A percentile compares a stretch with the other conserved stretches of the same genome.
Evolutionary conservation across 2,113 vertebrate genomes (phyloP).

Genomic region (Nothocercus julius): DNA sequence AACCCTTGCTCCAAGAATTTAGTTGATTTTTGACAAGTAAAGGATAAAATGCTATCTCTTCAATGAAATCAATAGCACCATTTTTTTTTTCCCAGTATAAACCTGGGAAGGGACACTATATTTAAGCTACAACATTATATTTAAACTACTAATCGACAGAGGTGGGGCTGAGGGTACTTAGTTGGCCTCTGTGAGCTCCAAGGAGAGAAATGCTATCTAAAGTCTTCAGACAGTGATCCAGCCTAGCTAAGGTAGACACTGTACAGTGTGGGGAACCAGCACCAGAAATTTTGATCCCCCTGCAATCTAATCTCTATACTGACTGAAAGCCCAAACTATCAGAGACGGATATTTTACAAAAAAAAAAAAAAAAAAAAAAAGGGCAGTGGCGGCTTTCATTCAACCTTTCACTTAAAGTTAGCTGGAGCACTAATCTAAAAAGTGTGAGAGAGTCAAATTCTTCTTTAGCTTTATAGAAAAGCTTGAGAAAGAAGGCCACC

Average conservation of each 20-base stretch:
- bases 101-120: neutral
- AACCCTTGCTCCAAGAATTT: neutral
- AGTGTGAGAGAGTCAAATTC: neutral
- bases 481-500: neutral
- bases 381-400: neutral
- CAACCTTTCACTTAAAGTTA: neutral
- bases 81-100: neutral
- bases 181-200: neutral
- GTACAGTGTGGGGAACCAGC: neutral
- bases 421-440: neutral
- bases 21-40: neutral
- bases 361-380: no score
- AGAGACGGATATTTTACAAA: neutral
- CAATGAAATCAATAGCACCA: neutral
- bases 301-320: neutral
- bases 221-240: neutral
- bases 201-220: neutral
- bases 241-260: neutral
- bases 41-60: neutral
- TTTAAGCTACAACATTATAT: neutral
- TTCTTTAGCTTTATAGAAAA: neutral
- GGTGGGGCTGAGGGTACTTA: neutral
- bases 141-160: neutral
- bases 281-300: neutral
- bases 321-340: neutral